Conservation (phyloP, 2,797 vertebrate genomes). For the Anas capensis region DNA sequence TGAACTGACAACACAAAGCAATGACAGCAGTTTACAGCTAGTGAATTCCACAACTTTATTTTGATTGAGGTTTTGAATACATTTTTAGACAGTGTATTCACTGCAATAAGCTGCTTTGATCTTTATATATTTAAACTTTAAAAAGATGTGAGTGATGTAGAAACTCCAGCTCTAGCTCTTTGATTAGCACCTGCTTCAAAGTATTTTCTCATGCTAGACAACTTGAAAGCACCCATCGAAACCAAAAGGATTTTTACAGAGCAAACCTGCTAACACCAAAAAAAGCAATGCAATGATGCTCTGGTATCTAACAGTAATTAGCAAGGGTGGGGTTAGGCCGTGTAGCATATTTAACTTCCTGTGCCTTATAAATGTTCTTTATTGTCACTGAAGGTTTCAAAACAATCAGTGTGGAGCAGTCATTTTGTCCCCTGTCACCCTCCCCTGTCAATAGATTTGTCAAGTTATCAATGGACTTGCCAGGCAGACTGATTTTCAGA, state of each 20-base stretch:
- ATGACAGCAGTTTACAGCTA: background rate
- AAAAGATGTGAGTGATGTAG: background rate
- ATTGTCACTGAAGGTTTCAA: background rate
- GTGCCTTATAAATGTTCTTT: background rate
- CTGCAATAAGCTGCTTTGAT: background rate
- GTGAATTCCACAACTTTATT: background rate
- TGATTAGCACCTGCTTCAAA: constrained; percentile 23
- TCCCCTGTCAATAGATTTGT: background rate
- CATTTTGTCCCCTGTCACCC: background rate
- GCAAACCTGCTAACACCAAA: background rate
- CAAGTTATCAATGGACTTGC: background rate
- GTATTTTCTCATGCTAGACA: background rate
- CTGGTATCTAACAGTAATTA: background rate
- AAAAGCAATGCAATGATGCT: background rate
- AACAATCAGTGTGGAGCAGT: background rate
- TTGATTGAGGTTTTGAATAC: background rate
- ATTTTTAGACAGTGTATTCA: background rate
- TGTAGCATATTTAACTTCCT: background rate
- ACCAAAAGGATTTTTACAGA: background rate
- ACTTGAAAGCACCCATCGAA: background rate
- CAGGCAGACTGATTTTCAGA: background rate
- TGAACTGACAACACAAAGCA: background rate
- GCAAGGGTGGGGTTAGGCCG: background rate
- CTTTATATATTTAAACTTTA: background rate
- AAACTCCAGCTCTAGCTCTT: background rate